Base-by-base conservation (phyloP, 2,888 invertebrate species). In the Eudemis profundana region DNA sequence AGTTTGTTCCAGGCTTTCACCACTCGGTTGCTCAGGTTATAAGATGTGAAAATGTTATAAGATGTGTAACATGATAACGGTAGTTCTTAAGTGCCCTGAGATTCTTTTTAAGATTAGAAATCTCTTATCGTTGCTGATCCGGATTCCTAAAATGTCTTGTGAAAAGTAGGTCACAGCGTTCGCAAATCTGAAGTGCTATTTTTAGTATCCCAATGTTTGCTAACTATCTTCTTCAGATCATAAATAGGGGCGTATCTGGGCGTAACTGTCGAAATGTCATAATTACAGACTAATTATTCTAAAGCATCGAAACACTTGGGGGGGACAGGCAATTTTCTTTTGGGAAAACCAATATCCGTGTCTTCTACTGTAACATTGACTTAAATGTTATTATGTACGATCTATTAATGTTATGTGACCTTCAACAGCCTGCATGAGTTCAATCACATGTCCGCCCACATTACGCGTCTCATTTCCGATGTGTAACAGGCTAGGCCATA, bases 381-480 rank as follows among this genome's bases (percentile, higher is more conserved):
- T 38, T n/a, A 53, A 40, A 40, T 5, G 14, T 40, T 42, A 42
- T 27, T 17, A 42, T 54, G 38, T 21, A 38, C 3, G 7, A 42
- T 12, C 10, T 54, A 8, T 27, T 44, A 42, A 42, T 17, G 27
- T 42, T 56, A 56, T 29, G 17, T 56, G 29, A 19, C 44, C 56
- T 56, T 56, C 42, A 29, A 29, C 29, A 54, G 38, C 17, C 17
- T 38, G 44, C 27, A 23, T 27, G 33, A 29, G 56, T 56, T 56
- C 56, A 56, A 44, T 56, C 42, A 56, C 56, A 42, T 17, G 42
- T 15, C 27, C 27, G 15, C 54, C 54, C 54, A 42, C 54, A 42
- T 54, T 14, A 27, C 21, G 17, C 33, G 50, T 33, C 50, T 53
- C 51, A 36, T 44, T 56, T 56, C 42, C 29, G 27, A 56, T 19